Evolutionary conservation across 2,888 invertebrate genomes (phyloP).

Genomic region (Protula sp.): DNA sequence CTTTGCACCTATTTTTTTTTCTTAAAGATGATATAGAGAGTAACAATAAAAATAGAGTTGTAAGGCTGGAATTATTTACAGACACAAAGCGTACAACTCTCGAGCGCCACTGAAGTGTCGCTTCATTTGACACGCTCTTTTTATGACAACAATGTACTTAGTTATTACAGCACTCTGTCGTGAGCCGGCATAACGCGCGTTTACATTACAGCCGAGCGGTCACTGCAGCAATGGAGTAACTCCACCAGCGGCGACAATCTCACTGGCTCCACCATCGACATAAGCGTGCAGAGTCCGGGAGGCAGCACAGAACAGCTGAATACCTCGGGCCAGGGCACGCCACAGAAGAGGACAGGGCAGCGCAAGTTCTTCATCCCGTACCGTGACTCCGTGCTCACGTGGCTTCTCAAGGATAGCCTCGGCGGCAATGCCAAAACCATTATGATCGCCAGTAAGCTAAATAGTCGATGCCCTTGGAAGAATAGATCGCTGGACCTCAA

Average conservation of each 20-base stretch:
- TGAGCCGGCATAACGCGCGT: too few species aligned
- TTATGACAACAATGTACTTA: too few species aligned
- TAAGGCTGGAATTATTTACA: too few species aligned
- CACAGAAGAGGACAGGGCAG: too few species aligned
- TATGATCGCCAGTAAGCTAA: constrained; percentile 71
- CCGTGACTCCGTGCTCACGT: constrained; percentile 73
- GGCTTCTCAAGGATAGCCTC: constrained; percentile 74
- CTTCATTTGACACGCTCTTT: too few species aligned
- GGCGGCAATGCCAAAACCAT: constrained; percentile 73
- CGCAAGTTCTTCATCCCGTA: constrained; percentile 64
- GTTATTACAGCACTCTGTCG: too few species aligned
- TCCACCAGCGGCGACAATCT: neutral
- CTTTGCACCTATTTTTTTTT: too few species aligned
- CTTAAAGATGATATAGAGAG: too few species aligned
- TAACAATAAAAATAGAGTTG: too few species aligned
- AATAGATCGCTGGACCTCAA: neutral
- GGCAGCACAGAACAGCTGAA: neutral
- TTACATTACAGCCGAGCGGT: constrained; percentile 6
- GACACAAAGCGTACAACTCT: too few species aligned
- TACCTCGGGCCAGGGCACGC: neutral
- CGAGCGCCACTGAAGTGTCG: too few species aligned
- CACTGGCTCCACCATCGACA: neutral
- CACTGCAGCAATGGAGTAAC: neutral
- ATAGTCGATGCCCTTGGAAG: neutral
- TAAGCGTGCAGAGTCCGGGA: neutral